Evolutionary conservation across 1,140 invertebrate species (phyloP).

Genomic region (Cyclargus thomasi): DNA sequence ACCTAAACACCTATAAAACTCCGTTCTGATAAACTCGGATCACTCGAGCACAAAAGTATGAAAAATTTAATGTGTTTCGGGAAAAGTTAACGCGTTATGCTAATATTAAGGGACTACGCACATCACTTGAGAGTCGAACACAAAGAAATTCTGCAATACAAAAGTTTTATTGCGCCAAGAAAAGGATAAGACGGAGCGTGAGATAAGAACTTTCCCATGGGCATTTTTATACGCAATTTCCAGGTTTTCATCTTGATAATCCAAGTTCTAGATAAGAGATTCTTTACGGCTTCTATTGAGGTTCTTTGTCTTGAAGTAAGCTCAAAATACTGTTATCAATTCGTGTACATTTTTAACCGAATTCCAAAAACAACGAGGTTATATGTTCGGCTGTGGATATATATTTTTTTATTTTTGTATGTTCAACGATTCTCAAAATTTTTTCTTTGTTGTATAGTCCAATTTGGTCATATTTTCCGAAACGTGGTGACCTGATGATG

Average conservation of each 20-base stretch:
- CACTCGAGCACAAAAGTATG: not conserved
- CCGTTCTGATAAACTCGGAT: not conserved
- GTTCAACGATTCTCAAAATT: no score
- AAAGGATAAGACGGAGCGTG: conserved; percentile 2
- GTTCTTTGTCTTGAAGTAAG: no score
- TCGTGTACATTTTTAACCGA: no score
- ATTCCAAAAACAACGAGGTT: no score
- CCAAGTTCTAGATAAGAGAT: not conserved
- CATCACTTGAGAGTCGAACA: not conserved
- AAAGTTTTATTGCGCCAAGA: conserved; percentile 10
- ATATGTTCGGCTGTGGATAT: no score
- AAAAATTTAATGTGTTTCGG: conserved; percentile 3
- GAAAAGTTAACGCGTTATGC: conserved; percentile 8
- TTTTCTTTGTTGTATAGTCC: no score
- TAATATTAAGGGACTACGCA: conserved; percentile 4
- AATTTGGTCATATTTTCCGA: no score
- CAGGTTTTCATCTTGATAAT: not conserved
- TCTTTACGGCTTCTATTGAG: not conserved
- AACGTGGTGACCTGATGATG: no score
- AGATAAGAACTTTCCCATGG: conserved; percentile 6
- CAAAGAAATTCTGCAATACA: not conserved
- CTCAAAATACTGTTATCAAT: no score
- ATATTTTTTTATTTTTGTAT: no score
- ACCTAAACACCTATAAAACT: not conserved
- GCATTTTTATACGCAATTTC: not conserved